Base-by-base conservation (phyloP, 2,888 invertebrate genomes). In the Parapristionchus giblindavisi region DNA sequence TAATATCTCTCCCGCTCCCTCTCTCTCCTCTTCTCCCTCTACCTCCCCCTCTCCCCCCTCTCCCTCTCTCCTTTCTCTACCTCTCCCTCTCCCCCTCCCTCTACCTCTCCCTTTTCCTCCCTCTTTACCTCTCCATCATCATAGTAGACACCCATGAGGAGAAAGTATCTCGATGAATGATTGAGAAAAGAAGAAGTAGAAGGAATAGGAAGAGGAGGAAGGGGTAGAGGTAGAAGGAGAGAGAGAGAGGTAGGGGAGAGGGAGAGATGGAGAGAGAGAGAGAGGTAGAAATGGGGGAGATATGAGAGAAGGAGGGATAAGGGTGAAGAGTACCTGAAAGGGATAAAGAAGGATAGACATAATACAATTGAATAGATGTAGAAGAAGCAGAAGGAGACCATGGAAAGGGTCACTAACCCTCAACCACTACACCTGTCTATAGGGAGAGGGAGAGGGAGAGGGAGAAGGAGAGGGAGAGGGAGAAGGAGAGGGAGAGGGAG, bases 401-500 rank as follows among this genome's bases (percentile, higher is more conserved):
- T n/a, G n/a, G n/a, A n/a, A n/a, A n/a, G n/a, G n/a, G n/a, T n/a
- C n/a, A n/a, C n/a, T n/a, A n/a, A n/a, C n/a, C n/a, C n/a, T n/a
- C n/a, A n/a, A n/a, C n/a, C n/a, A n/a, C n/a, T n/a, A n/a, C n/a
- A n/a, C n/a, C n/a, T n/a, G n/a, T n/a, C n/a, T n/a, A n/a, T n/a
- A n/a, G n/a, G n/a, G n/a, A 17, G 4, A 32, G 61, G 40, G 38
- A 61, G 61, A 2, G 36, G 34, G 36, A 29, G 36, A 17, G 29
- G 24, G 60, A 60, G 60, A 60, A 34, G 40, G 36, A 60, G 60
- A 29, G 32, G 36, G 60, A 60, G 32, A 60, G 32, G 34, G 60
- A 21, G 58, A 5, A 56, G 34, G 58, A 2, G 58, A 34, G 34
- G 14, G 60, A 60, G 27, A n/a, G n/a, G n/a, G 11, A 34, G 34